Conservation (phyloP, 2,113 vertebrate species). For the Ochotona curzoniae region DNA sequence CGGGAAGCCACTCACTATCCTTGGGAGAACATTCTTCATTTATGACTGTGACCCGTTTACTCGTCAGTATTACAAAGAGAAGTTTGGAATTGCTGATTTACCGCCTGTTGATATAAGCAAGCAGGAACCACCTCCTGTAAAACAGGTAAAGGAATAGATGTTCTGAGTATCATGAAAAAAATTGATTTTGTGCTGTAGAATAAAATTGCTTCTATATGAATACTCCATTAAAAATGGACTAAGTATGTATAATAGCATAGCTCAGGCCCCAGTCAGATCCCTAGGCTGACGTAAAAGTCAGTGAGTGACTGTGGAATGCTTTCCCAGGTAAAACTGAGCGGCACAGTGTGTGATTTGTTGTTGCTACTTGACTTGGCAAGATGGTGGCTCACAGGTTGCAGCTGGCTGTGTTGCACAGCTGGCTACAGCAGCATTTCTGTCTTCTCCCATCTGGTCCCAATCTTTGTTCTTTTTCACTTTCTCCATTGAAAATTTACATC, state of each 20-base stretch:
- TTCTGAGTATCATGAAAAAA: not conserved
- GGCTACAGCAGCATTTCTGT: no score
- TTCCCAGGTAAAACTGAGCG: no score
- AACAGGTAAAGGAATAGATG: slow-evolving; percentile 80
- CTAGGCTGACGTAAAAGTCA: no score
- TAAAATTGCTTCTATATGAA: not conserved
- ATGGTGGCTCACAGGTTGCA: no score
- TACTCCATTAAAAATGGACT: not conserved
- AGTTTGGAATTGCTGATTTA: slow-evolving; percentile 89
- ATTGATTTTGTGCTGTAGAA: not conserved
- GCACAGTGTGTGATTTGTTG: no score
- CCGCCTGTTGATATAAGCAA: slow-evolving; percentile 84
- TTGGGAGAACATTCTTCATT: slow-evolving; percentile 93
- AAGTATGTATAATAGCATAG: not conserved
- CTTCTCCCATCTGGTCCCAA: no score
- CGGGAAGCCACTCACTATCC: slow-evolving; percentile 89
- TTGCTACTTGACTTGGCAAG: no score
- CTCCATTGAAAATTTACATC: no score
- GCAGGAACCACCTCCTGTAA: slow-evolving; percentile 76
- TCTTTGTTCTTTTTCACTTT: no score
- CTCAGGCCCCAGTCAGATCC: not conserved
- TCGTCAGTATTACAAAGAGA: slow-evolving; percentile 88
- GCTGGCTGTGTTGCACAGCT: no score
- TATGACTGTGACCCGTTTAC: slow-evolving; percentile 95
- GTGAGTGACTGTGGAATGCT: no score